Conservation (phyloP, 2,113 vertebrate genomes). For the Symphodus melops region DNA sequence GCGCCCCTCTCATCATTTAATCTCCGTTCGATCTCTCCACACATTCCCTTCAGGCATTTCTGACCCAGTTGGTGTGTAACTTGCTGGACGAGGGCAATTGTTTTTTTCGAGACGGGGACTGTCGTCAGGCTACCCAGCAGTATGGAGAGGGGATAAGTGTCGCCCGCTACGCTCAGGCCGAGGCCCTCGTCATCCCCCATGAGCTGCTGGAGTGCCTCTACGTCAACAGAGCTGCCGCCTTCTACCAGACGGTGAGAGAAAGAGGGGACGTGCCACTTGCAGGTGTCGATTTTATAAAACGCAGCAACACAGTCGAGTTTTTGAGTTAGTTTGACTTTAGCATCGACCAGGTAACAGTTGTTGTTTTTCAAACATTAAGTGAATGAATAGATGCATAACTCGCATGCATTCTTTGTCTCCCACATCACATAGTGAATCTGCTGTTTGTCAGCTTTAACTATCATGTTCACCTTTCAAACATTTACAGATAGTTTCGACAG, state of each 20-base stretch:
- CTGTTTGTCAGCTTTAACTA: no score
- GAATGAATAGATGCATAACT: no score
- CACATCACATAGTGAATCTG: no score
- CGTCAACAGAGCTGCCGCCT: slow-evolving; percentile 94
- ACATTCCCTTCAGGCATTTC: slow-evolving; percentile 83
- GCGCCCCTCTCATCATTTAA: neutral
- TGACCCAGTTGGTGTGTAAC: slow-evolving; percentile 95
- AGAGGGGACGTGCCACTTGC: neutral
- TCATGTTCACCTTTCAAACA: no score
- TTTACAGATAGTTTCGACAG: no score
- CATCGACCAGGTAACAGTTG: neutral
- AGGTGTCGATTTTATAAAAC: neutral
- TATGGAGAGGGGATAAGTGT: slow-evolving; percentile 96
- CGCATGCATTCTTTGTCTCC: no score
- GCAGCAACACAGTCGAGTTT: no score
- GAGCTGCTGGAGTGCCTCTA: slow-evolving; percentile 94
- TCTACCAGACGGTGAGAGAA: slow-evolving; percentile 90
- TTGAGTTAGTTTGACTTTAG: neutral
- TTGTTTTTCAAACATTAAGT: no score
- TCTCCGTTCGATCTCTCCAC: neutral
- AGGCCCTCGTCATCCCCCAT: slow-evolving; percentile 90
- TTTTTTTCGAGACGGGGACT: slow-evolving; percentile 92
- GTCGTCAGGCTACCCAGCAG: slow-evolving; percentile 89
- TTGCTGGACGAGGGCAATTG: slow-evolving; percentile 95
- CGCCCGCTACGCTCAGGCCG: slow-evolving; percentile 92